phyloP scores from a whole-genome alignment of 1,140 invertebrate species.

The Drosophila malerkotliana region DNA sequence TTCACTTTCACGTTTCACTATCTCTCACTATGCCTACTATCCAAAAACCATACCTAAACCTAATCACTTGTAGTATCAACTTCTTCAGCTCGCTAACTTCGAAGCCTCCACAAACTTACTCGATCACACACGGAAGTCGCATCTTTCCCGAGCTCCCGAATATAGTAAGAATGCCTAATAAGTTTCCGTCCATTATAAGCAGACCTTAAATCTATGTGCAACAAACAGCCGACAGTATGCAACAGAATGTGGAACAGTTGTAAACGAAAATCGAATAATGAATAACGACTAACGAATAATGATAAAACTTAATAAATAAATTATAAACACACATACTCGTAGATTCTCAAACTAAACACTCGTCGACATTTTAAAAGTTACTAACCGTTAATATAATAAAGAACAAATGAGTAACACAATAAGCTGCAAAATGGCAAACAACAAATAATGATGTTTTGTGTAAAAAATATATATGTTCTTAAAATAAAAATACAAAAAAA shows the following conservation, averaged over 20 bases:
- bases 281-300: constrained; percentile 7
- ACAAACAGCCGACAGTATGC: constrained; percentile 42
- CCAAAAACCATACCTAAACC: constrained; percentile 16
- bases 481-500: constrained; percentile 28
- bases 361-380: constrained; percentile 77
- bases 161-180: constrained; percentile 75
- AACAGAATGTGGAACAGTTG: constrained; percentile 59
- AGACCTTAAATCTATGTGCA: constrained; percentile 84
- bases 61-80: constrained; percentile 31
- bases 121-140: constrained; percentile 22
- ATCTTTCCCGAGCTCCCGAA: constrained; percentile 58
- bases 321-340: constrained; percentile 61
- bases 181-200: constrained; percentile 84
- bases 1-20: background rate
- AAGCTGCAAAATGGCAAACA: constrained; percentile 58
- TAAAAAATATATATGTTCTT: constrained; percentile 64
- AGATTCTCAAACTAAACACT: constrained; percentile 62
- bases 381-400: constrained; percentile 68
- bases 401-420: constrained; percentile 68
- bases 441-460: constrained; percentile 43
- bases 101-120: constrained; percentile 34
- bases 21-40: constrained; percentile 8
- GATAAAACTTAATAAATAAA: constrained; percentile 33
- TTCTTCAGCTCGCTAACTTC: constrained; percentile 40
- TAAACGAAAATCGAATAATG: constrained; percentile 44